phyloP scores from a whole-genome alignment of 2,113 vertebrate genomes.

The Corythaixoides concolor region DNA sequence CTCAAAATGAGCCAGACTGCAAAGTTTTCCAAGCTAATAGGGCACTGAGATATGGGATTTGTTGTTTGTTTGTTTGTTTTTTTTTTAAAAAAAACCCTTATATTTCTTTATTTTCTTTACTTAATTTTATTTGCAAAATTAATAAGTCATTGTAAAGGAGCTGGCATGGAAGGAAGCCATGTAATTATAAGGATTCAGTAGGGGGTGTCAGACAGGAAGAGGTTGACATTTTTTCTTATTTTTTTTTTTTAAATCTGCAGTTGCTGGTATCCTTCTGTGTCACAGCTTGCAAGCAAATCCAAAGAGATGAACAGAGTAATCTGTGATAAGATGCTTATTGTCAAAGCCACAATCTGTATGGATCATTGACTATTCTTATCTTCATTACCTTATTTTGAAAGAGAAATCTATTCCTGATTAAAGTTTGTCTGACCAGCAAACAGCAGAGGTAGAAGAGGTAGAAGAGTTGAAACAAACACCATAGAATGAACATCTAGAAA shows the following conservation, averaged over 20 bases:
- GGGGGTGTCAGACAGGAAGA: neutral
- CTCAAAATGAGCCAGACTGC: neutral
- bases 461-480: neutral
- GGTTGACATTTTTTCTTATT: neutral
- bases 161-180: neutral
- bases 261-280: neutral
- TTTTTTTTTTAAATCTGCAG: neutral
- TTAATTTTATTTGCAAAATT: neutral
- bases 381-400: neutral
- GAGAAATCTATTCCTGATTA: neutral
- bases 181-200: neutral
- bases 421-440: neutral
- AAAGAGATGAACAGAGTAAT: neutral
- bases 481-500: neutral
- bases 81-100: neutral
- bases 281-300: neutral
- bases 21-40: neutral
- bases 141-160: neutral
- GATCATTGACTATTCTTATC: neutral
- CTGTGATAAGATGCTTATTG: neutral
- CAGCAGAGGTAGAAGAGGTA: neutral
- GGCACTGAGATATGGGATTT: neutral
- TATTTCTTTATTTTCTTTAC: neutral
- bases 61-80: neutral
- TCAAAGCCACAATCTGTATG: neutral